Evolutionary conservation across 2,113 vertebrate genomes (phyloP).

Genomic region (Alouatta palliata): DNA sequence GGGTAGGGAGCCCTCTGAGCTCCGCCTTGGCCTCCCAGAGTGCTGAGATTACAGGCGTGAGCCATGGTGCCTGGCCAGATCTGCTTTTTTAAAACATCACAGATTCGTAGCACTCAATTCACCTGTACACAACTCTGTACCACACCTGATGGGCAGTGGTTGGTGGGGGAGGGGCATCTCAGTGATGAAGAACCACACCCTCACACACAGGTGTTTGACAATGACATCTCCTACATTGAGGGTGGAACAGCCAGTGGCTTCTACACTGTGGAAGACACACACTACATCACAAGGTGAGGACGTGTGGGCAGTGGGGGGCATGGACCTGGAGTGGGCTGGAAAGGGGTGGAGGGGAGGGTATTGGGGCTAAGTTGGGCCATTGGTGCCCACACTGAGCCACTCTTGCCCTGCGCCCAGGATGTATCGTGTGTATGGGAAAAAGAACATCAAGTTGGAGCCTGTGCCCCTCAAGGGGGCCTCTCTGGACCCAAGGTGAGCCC

Average conservation of each 20-base stretch:
- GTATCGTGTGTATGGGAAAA: slow-evolving; percentile 96
- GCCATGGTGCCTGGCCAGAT: too few relatives aligned
- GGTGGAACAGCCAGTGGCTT: slow-evolving; percentile 97
- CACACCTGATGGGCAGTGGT: background rate
- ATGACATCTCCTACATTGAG: slow-evolving; percentile 96
- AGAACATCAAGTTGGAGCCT: slow-evolving; percentile 95
- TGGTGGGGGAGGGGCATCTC: background rate
- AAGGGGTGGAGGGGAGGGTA: background rate
- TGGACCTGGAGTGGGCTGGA: background rate
- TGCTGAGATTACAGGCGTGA: background rate
- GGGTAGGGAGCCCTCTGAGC: slow-evolving; percentile 93
- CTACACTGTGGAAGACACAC: slow-evolving; percentile 94
- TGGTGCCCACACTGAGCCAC: too few relatives aligned
- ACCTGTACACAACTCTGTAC: too few relatives aligned
- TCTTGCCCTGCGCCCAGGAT: slow-evolving; percentile 84
- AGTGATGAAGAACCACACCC: background rate
- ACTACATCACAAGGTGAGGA: slow-evolving; percentile 90
- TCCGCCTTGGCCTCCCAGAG: background rate
- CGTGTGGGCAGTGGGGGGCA: accelerated
- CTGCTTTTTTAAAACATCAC: background rate
- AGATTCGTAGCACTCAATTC: background rate
- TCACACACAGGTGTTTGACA: slow-evolving; percentile 91
- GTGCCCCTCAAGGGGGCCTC: slow-evolving; percentile 91
- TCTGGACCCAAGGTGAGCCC: slow-evolving; percentile 92
- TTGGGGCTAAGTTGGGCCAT: background rate